Percentiles rank a stretch among this genome's conserved stretches.
phyloP scores from a whole-genome alignment of 2,888 invertebrate species.

The Agonopterix arenella region DNA sequence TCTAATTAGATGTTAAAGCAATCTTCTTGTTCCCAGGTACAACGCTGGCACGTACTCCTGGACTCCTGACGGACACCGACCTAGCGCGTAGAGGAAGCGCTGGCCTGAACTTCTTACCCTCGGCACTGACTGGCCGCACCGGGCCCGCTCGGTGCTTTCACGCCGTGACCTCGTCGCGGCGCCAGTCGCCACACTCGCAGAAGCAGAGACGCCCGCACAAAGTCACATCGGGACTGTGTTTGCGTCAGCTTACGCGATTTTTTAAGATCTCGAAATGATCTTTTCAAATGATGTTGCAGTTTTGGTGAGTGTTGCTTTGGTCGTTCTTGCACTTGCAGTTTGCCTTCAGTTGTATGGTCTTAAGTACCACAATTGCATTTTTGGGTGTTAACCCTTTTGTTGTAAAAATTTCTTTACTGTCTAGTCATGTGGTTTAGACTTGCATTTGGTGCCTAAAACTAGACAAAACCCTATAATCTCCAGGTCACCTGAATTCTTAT shows the following conservation, averaged over 20 bases:
- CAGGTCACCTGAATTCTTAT: too few relatives aligned
- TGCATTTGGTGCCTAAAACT: too few relatives aligned
- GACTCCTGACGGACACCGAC: conserved; percentile 80
- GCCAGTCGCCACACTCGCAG: neutral
- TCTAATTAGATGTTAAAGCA: neutral
- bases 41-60: conserved; percentile 95
- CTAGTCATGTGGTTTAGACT: too few relatives aligned
- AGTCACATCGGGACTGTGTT: neutral
- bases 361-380: too few relatives aligned
- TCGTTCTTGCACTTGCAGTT: conserved; percentile 13
- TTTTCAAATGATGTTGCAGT: neutral
- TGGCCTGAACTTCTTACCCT: conserved; percentile 25
- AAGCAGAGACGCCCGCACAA: neutral
- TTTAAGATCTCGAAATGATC: neutral
- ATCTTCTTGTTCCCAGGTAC: conserved; percentile 76
- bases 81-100: conserved; percentile 42
- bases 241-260: neutral
- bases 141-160: conserved; percentile 10
- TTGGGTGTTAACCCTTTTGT: too few relatives aligned
- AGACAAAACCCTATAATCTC: too few relatives aligned
- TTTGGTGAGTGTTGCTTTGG: conserved; percentile 19
- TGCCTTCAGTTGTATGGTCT: too few relatives aligned
- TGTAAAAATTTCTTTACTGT: too few relatives aligned
- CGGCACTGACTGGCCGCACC: conserved; percentile 10
- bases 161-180: conserved; percentile 6